Evolutionary conservation across 2,113 vertebrate species (phyloP), one percentile per base, ranked within the genome.

Genomic region (Oophaga pumilio): DNA sequence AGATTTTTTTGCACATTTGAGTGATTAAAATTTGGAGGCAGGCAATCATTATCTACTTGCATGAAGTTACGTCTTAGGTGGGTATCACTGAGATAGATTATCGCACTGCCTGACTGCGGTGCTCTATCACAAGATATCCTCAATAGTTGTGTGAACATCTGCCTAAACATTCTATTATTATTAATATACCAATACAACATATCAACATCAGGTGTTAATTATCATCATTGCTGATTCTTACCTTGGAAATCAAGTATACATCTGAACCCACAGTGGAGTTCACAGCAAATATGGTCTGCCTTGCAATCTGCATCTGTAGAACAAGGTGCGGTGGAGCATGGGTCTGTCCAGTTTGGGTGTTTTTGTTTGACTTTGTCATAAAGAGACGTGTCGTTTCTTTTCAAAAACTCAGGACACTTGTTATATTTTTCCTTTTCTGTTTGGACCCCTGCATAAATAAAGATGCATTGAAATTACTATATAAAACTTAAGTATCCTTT

Each of bases 201-300:
- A 68, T 26, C 9, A n/a, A 9, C 13, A 33, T 15, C 10, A 71
- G 14, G 12, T 4, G 22, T 11, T 12, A 22, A 80, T 60, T 18
- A n/a, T 33, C 8, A 12, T 26, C 24, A 69, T 24, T 59, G 26
- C 14, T 18, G 17, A 11, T 26, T 64, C 84, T 86, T 86, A 77
- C 84, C 59, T 17, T 6, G 15, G 43, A 64, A 2, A 17, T 64
- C 49, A 50, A 15, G 13, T 18, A 86, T 14, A 50, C 84, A 86
- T 18, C 84, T 60, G 28, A 64, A 66, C 4, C 84, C 84, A 64
- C 84, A 78, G 43, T 14, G 14, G 15, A 62, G 43, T 62, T 86
- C 22, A 77, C 74, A 64, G 53, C 84, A 86, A 6, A 64, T 52
- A 53, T 17, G 2, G 20, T 60, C 11, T 8, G 2, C 73, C 13